Evolutionary conservation across 1,140 invertebrate species (phyloP), one percentile per base, ranked within the genome.

Genomic region (Armadillidium nasatum): DNA sequence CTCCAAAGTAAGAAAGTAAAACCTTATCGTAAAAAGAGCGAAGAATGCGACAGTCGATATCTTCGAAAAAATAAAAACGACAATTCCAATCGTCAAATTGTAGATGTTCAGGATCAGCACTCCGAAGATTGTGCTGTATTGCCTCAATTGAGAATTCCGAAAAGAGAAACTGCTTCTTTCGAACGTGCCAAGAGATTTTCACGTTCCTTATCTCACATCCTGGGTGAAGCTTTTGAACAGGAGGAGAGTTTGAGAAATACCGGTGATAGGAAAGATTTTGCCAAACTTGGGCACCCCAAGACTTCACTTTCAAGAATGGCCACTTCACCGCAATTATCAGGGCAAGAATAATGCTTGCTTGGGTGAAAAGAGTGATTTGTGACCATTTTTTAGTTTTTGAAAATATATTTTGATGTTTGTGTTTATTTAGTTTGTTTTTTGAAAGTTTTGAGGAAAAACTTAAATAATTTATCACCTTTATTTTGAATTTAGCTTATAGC

Each of bases 211-310:
- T 82, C 82, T 15, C 78, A 86, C 15, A 83, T 86, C 19, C 80
- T 86, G 69, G 85, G 86, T 10, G 84, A 85, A 74, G 82, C 83
- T 15, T 81, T 76, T 74, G 73, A 72, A n/a, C 78, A 60, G 70
- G 44, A 78, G 73, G 70, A 10, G 54, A 33, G 74, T 72, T 45
- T 60, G 22, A 19, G 46, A 76, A 60, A 11, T 11, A 54, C 7
- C n/a, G n/a, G 74, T 50, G 11, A 60, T 21, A 13, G 23, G 69
- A 22, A 71, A 15, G 22, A 15, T 13, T 22, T 2, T 33, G 50
- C 54, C 21, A 43, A 67, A 19, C 44, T 13, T 54, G 60, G 13
- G 0, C 54, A 9, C 10, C n/a, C 50, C 4, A 75, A 75, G 50
- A 75, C 80, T 66, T 75, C 77, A 69, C 77, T 81, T 70, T 76